Evolutionary conservation across 2,797 vertebrate species (phyloP), one percentile per base, ranked within the genome.

Genomic region (Austrolebias charrua): DNA sequence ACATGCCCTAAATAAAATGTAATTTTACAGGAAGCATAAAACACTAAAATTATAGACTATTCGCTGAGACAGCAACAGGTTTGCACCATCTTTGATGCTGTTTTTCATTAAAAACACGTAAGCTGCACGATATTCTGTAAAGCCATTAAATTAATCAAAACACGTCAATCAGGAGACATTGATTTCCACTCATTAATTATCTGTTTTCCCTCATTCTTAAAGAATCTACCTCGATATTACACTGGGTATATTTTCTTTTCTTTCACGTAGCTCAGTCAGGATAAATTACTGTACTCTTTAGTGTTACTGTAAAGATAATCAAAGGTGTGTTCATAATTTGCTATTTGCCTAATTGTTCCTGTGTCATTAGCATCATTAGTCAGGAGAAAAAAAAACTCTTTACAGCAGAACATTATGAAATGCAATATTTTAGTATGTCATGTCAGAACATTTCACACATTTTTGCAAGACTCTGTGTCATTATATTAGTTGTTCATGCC

Each of bases 401-500:
- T 10, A 13, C 19, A 6, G 9, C 19, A 20, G 15, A 10, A n/a
- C 3, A 31, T 46, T 9, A 19, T 12, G 11, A 53, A 60, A 4
- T 4, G 55, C 4, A n/a, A 2, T 28, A 29, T 43, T 13, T 18
- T 18, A 54, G 15, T 51, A 12, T 51, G 43, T 51, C 46, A 58
- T 52, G n/a, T 61, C 28, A 6, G 14, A 24, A 24, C 24, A 24
- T 24, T 24, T 24, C 24, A 24, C 6, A 44, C 5, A 19, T 24
- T 28, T 15, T 59, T 29, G 18, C 6, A 29, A 18, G 6, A 38
- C 18, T 33, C 15, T 51, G 18, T 40, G 9, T 64, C 49, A 42
- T 61, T 18, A 38, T 63, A 5, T 8, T 47, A 12, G 33, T 28
- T 61, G 33, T 69, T 69, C 45, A 60, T 40, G 13, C 57, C 12